phyloP scores from a whole-genome alignment of 2,113 vertebrate genomes.

The Lanius ludovicianus region DNA sequence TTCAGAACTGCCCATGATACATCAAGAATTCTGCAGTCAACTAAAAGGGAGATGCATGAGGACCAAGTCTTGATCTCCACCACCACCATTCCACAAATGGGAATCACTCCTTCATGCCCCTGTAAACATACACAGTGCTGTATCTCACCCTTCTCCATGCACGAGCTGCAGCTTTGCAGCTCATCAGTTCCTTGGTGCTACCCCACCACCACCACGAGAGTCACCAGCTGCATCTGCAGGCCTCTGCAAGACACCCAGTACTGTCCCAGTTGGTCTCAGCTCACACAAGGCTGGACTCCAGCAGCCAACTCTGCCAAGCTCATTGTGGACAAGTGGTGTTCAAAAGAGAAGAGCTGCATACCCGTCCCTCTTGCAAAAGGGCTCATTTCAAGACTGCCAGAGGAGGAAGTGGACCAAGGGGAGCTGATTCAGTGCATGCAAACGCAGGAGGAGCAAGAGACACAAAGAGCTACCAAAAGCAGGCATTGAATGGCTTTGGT shows the following conservation, averaged over 20 bases:
- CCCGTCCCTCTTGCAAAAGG: not conserved
- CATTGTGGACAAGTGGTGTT: not conserved
- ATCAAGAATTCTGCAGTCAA: not conserved
- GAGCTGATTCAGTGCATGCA: not conserved
- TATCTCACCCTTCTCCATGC: not conserved
- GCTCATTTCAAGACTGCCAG: not conserved
- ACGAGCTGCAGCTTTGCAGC: not conserved
- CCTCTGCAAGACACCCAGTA: fast-evolving
- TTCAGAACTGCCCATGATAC: not conserved
- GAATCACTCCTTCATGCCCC: not conserved
- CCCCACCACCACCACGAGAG: fast-evolving
- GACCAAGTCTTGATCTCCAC: not conserved
- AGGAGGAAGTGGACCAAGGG: constrained; percentile 1
- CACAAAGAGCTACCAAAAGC: not conserved
- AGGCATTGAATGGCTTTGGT: not conserved
- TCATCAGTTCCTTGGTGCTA: not conserved
- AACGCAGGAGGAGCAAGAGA: not conserved
- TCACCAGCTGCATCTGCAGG: not conserved
- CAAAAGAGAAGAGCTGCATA: not conserved
- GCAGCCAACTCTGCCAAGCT: not conserved
- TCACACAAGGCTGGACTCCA: not conserved
- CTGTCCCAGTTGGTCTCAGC: not conserved
- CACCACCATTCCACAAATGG: not conserved
- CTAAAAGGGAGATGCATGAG: fast-evolving
- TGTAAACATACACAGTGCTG: fast-evolving